Percentiles rank a stretch among this genome's conserved stretches.
Evolutionary conservation across 2,797 vertebrate genomes (phyloP).

Genomic region (Peromyscus eremicus): DNA sequence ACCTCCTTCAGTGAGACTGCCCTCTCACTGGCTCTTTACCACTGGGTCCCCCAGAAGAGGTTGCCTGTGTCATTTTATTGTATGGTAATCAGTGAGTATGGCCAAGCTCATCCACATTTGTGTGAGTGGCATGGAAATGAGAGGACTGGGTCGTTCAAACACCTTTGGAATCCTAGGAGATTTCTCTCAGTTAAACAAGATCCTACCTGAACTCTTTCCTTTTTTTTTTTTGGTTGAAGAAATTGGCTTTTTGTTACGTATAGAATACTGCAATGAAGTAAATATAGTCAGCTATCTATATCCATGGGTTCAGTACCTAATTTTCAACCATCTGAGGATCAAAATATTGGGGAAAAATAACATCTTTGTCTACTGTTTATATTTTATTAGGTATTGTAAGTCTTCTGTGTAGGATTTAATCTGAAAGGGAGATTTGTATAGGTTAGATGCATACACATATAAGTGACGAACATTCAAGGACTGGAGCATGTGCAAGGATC

Average conservation of each 20-base stretch:
- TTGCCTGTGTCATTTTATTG: conserved; percentile 24
- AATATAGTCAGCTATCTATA: neutral
- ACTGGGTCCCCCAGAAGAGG: neutral
- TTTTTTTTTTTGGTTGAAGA: neutral
- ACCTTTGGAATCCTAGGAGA: neutral
- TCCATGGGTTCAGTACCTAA: neutral
- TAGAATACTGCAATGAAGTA: conserved; percentile 11
- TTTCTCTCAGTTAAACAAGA: conserved; percentile 34
- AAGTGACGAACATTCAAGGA: neutral
- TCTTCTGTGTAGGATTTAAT: neutral
- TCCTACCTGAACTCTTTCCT: neutral
- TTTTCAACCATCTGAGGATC: neutral
- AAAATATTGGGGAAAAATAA: neutral
- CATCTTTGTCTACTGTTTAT: neutral
- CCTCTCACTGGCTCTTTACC: neutral
- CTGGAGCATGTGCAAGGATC: neutral
- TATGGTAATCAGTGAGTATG: conserved; percentile 19
- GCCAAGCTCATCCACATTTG: neutral
- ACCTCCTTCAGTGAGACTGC: neutral
- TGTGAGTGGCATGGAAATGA: neutral
- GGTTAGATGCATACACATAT: neutral
- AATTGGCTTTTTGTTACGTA: conserved; percentile 65
- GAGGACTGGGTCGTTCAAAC: neutral
- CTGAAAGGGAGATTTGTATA: neutral
- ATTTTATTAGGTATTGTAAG: neutral